A percentile compares a stretch with the other conserved stretches of the same genome.
Conservation (phyloP, 2,888 invertebrate species). For the Pyrochroa serraticornis region DNA sequence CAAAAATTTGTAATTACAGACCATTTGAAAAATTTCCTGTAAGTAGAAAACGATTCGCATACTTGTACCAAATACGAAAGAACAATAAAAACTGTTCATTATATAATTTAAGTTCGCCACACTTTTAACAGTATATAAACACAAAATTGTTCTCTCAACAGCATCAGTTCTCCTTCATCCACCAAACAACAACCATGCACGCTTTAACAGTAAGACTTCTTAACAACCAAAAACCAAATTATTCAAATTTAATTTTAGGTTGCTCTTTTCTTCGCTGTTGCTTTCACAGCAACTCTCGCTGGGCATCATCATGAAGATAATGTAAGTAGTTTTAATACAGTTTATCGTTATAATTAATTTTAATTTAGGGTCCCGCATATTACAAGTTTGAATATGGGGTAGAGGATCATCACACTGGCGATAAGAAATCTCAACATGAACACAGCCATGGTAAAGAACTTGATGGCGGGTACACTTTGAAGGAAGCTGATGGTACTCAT, state of each 20-base stretch:
- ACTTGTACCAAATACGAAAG: neutral
- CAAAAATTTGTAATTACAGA: no score
- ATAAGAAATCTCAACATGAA: constrained; percentile 46
- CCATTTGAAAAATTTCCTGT: no score
- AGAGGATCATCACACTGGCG: constrained; percentile 45
- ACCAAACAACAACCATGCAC: constrained; percentile 2
- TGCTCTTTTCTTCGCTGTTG: constrained; percentile 13
- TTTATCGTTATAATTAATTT: neutral
- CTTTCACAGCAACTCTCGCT: constrained; percentile 14
- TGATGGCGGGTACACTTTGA: constrained; percentile 42
- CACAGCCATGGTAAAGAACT: constrained; percentile 42
- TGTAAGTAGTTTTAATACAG: constrained; percentile 18
- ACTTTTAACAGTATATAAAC: constrained; percentile 12
- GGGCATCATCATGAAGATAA: constrained; percentile 21
- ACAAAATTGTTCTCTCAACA: neutral
- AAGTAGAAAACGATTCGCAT: no score
- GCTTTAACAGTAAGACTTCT: neutral
- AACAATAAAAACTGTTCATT: constrained; percentile 5
- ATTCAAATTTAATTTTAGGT: constrained; percentile 1
- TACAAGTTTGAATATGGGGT: constrained; percentile 42
- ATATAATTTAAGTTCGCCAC: constrained; percentile 2
- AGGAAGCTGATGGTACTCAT: constrained; percentile 47
- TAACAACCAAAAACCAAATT: neutral
- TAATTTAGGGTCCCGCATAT: constrained; percentile 22
- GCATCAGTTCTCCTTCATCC: constrained; percentile 6